Conservation (phyloP, 2,113 vertebrate species). For the western clawed frog (Xenopus tropicalis) region DNA sequence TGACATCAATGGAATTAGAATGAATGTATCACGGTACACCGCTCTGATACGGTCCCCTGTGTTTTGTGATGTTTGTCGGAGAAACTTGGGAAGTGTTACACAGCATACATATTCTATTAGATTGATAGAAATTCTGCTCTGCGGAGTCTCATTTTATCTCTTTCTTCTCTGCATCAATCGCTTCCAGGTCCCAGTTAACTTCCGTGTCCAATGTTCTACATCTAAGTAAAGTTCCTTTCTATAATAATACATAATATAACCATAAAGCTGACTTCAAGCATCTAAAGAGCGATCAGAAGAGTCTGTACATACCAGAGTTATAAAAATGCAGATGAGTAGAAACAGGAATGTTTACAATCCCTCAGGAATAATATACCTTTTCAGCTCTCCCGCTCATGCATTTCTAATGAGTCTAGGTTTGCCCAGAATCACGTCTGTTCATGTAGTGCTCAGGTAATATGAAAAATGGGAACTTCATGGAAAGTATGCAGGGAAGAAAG, state of each 20-base stretch:
- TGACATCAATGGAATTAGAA: neutral
- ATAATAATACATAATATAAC: conserved; percentile 17
- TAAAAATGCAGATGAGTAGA: conserved; percentile 20
- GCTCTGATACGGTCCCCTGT: neutral
- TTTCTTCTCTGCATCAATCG: neutral
- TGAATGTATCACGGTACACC: neutral
- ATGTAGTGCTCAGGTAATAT: neutral
- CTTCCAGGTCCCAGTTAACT: neutral
- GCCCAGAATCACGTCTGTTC: too few species aligned
- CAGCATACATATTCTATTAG: conserved; percentile 1
- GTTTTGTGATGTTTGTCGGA: neutral
- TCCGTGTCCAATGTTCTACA: neutral
- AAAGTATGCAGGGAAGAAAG: too few species aligned
- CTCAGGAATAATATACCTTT: conserved; percentile 1
- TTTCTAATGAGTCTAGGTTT: conserved; percentile 10
- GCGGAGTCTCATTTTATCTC: neutral
- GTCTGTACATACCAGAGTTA: neutral
- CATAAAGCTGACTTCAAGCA: neutral
- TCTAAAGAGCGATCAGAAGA: conserved; percentile 1
- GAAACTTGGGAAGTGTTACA: neutral
- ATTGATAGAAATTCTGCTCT: neutral
- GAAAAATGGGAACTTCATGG: too few species aligned
- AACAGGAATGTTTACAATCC: conserved; percentile 19
- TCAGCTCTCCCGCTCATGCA: conserved; percentile 9
- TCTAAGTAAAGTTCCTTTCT: neutral